Evolutionary conservation across 2,888 invertebrate species (phyloP).

Genomic region (Artemia sinica): DNA sequence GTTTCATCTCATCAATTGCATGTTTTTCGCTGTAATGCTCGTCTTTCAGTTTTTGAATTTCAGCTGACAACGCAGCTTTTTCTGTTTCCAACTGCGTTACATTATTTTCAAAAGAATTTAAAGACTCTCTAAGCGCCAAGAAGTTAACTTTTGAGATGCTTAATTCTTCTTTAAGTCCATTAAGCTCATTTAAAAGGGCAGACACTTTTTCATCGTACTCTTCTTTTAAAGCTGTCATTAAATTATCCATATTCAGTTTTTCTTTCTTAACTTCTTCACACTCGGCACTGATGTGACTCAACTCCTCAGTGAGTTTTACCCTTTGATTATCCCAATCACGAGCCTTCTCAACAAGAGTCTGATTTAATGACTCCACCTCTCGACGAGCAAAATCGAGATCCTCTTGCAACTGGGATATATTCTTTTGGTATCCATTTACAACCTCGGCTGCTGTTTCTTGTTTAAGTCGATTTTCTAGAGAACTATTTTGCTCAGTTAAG

Average conservation of each 20-base stretch:
- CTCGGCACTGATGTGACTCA: not conserved
- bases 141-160: not conserved
- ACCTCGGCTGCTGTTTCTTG: not conserved
- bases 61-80: not conserved
- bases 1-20: not conserved
- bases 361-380: conserved; percentile 3
- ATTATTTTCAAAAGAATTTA: not conserved
- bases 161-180: not conserved
- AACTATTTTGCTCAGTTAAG: not conserved
- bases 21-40: not conserved
- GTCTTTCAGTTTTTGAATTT: not conserved
- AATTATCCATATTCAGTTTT: not conserved
- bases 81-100: not conserved
- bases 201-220: not conserved
- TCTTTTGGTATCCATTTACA: not conserved
- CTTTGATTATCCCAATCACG: not conserved
- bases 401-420: not conserved
- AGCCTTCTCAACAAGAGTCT: not conserved
- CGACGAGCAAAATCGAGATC: not conserved
- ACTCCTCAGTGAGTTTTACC: not conserved
- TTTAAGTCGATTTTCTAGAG: not conserved
- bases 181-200: not conserved
- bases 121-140: not conserved
- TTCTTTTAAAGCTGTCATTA: not conserved
- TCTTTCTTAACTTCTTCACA: not conserved